A percentile compares a stretch with the other conserved stretches of the same genome.
phyloP scores from a whole-genome alignment of 2,888 invertebrate species.

The Zygaena filipendulae region DNA sequence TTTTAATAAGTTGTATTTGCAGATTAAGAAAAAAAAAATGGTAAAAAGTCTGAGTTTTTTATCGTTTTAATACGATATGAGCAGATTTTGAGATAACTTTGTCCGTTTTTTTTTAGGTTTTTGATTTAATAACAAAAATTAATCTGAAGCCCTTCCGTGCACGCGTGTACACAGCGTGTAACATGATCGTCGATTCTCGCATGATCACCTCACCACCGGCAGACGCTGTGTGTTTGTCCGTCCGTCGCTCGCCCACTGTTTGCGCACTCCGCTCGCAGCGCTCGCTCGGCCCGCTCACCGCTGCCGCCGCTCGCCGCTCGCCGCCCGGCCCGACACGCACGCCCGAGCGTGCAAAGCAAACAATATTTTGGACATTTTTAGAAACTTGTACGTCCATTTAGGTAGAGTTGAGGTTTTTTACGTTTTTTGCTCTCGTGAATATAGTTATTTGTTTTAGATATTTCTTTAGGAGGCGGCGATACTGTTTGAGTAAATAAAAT shows the following conservation, averaged over 20 bases:
- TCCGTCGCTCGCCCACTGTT: slow-evolving; percentile 23
- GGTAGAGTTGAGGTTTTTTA: slow-evolving; percentile 5
- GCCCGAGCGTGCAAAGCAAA: slow-evolving; percentile 20
- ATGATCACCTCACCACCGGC: slow-evolving; percentile 37
- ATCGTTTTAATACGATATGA: too few relatives aligned
- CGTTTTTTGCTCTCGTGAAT: slow-evolving; percentile 8
- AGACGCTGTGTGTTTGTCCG: slow-evolving; percentile 28
- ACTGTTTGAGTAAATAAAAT: slow-evolving; percentile 4
- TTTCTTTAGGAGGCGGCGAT: too few relatives aligned
- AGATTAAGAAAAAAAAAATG: too few relatives aligned
- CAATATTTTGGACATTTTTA: slow-evolving; percentile 52
- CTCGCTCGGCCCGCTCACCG: too few relatives aligned
- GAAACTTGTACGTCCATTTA: slow-evolving; percentile 56
- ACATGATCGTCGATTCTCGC: slow-evolving; percentile 35
- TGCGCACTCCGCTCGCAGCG: too few relatives aligned
- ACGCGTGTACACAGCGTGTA: slow-evolving; percentile 26
- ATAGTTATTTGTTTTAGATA: too few relatives aligned
- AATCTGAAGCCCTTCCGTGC: slow-evolving; percentile 10
- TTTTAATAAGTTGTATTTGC: too few relatives aligned
- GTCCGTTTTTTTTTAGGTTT: neutral
- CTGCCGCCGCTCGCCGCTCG: too few relatives aligned
- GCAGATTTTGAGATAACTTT: neutral
- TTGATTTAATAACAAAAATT: neutral
- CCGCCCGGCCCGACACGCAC: too few relatives aligned
- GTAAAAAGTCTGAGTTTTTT: too few relatives aligned